Base-by-base conservation (phyloP, 2,113 vertebrate species). In the Nibea coibor region DNA sequence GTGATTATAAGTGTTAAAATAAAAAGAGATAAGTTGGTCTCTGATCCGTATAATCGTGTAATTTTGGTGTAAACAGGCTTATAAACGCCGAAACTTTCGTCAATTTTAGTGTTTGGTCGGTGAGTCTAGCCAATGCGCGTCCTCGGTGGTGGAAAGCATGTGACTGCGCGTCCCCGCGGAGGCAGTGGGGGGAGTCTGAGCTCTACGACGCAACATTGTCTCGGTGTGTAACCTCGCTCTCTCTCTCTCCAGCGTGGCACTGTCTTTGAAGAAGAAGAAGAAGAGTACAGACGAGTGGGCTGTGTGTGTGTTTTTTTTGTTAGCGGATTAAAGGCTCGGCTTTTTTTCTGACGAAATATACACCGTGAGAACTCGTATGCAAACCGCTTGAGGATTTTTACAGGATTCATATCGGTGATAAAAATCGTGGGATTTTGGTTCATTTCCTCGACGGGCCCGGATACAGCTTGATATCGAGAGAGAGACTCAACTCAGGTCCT, bases 101-200 rank as follows among this genome's bases (percentile, higher is more conserved):
- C 15, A 24, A 11, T 15, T 31, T n/a, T 0, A 7, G 35, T n/a
- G 9, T 61, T 50, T 42, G 10, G 3, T 39, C 24, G 66, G 54
- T 48, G 4, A 20, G 7, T 24, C 10, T 0, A 3, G 48, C 6
- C 22, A 11, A 26, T 79, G 88, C 92, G 87, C 86, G 91, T 57
- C 24, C 90, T 4, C 84, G 74, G 2, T 11, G 15, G 19, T 39
- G 14, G 2, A 28, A 50, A 39, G 74, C 94, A 93, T 89, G 93
- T 94, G 93, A 93, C 72, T 91, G 92, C 93, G 90, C 93, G 88
- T 42, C 35, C 90, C 72, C 89, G 89, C 51, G 7, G 22, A 16
- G 47, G 11, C 24, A 9, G 65, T 14, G 45, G 75, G 83, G 63
- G 35, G 59, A 11, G 43, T 35, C 31, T 7, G 31, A 35, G 5